A percentile compares a stretch with the other conserved stretches of the same genome.
These are phyloP conservation scores for Abrostola tripartita DNA, from an alignment of 2,888 invertebrate species.

Conservation along the genomic window DNA sequence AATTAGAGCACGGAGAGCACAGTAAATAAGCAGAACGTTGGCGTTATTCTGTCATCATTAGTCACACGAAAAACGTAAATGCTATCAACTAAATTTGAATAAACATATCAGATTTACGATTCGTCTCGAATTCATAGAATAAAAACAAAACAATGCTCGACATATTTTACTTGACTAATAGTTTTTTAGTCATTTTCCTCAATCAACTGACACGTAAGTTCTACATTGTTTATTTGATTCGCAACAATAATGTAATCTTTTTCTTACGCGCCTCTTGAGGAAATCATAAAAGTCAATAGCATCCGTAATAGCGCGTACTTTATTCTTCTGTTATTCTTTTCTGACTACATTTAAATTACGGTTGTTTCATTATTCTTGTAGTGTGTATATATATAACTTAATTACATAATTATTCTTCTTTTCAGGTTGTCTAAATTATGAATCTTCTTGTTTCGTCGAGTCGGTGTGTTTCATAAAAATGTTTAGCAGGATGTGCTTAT, in stretches of 20 bases:
- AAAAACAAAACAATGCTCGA: neutral
- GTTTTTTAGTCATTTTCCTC: constrained; percentile 18
- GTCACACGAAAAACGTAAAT: no score
- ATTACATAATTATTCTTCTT: neutral
- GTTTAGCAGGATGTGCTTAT: no score
- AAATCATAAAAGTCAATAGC: constrained; percentile 54
- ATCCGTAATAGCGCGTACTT: constrained; percentile 42
- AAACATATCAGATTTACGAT: no score
- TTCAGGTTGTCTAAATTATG: no score
- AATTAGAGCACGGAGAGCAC: no score
- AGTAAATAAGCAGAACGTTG: no score
- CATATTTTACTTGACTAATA: neutral
- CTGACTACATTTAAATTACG: constrained; percentile 24
- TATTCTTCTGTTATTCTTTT: constrained; percentile 42
- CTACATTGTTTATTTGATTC: constrained; percentile 35
- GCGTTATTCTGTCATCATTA: no score
- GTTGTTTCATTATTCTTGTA: constrained; percentile 3
- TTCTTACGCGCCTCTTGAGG: constrained; percentile 43
- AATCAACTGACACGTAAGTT: constrained; percentile 11
- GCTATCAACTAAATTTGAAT: no score
- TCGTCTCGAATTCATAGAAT: neutral
- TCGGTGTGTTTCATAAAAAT: no score
- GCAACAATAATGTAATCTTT: constrained; percentile 31
- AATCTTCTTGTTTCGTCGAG: no score
- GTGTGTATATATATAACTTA: no score